Evolutionary conservation across 1,140 invertebrate genomes (phyloP), one percentile per base, ranked within the genome.

Genomic region (Trachelipus rathkii): DNA sequence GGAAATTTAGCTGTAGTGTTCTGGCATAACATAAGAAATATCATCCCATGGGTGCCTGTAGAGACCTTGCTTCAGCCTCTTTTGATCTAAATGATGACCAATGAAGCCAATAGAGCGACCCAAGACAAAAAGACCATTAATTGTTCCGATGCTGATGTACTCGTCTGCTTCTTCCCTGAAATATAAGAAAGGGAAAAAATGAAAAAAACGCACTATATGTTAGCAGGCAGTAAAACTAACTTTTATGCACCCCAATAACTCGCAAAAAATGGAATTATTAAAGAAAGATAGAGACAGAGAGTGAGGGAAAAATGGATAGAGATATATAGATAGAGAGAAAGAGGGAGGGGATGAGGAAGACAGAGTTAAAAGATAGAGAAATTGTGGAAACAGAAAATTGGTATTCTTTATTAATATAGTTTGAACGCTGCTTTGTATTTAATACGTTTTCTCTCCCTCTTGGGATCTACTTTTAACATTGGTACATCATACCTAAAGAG

Each of bases 1-100:
- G 72, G 8, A 44, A 72, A 21, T 21, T 70, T 84, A 85, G 72
- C 86, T 84, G 81, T 90, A 90, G 82, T 90, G 89, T 82, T 96
- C 94, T 1, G 94, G 93, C 82, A 98, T 89, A 83, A 99, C 94
- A 85, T 99, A 99, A 7, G 95, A 96, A 86, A 99, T 99, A 85
- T 99, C 98, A 85, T 99, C 98, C 97, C 97, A 99, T 15, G 98
- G 98, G 87, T 99, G 97, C 82, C 98, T 91, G 86, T 99, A 99
- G 9, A 99, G 89, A 13, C 97, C 97, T 89, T 99, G 98, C 85
- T 99, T 98, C 85, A 99, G 89, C 80, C 97, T 88, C 86, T 96
- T 98, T 87, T 99, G 98, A 87, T 99, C 98, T 88, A 99, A 91
- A 84, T 93, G 99, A 85, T 99, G 98, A 69, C 92, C 97, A 85